Conservation (phyloP, 2,797 vertebrate genomes). For the Sebastes diaconus region DNA sequence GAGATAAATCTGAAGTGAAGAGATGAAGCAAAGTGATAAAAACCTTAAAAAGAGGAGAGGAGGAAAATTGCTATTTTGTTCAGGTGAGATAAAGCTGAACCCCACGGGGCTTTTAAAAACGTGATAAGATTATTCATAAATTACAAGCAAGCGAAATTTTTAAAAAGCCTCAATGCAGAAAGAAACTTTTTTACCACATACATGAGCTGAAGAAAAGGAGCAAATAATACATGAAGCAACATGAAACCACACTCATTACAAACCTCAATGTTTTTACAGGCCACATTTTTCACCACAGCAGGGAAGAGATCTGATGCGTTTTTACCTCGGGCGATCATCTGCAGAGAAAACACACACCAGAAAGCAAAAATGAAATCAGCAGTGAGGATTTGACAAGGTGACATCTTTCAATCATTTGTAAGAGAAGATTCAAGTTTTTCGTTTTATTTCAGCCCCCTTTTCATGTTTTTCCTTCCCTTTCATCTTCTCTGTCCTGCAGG, state of each 20-base stretch:
- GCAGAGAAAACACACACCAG: conserved; percentile 18
- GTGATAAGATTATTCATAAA: conserved; percentile 4
- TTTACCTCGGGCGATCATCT: conserved; percentile 99
- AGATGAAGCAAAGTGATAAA: conserved; percentile 22
- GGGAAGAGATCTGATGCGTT: conserved; percentile 97
- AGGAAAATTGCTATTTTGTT: conserved; percentile 24
- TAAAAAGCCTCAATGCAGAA: background rate
- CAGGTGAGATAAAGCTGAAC: conserved; percentile 37
- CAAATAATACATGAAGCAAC: background rate
- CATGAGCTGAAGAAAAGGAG: background rate
- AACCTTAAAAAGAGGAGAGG: background rate
- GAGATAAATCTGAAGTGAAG: conserved; percentile 12
- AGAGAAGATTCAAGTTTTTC: background rate
- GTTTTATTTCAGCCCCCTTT: conserved; percentile 19
- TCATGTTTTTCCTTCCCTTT: conserved; percentile 7
- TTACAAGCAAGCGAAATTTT: conserved; percentile 9
- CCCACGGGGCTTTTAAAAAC: background rate
- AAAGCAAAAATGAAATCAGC: background rate
- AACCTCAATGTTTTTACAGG: conserved; percentile 99
- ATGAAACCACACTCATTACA: conserved; percentile 37
- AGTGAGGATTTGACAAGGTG: conserved; percentile 4
- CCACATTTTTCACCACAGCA: conserved; percentile 97
- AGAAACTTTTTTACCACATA: background rate
- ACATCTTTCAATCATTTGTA: background rate
- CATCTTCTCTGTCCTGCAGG: conserved; percentile 30